phyloP scores from a whole-genome alignment of 2,113 vertebrate species.

The Mobula birostris region DNA sequence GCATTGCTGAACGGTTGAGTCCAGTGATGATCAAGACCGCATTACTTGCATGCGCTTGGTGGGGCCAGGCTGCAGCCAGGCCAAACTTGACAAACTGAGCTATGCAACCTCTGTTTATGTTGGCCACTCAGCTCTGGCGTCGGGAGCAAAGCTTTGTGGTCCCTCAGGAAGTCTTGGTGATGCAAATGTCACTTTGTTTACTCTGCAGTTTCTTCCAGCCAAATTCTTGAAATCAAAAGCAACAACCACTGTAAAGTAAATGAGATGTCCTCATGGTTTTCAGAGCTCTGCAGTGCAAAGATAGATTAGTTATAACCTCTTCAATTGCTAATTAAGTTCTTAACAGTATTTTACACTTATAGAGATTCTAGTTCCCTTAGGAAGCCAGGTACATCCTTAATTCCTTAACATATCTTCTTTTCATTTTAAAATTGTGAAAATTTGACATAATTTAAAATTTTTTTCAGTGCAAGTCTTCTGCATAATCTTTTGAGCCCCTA shows the following conservation, averaged over 20 bases:
- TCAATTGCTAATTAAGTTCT: conserved; percentile 23
- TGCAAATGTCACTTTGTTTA: conserved; percentile 26
- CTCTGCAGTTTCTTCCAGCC: conserved; percentile 10
- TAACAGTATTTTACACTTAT: not conserved
- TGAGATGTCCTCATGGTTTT: not conserved
- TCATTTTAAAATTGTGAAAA: conserved; percentile 1
- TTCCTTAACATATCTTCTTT: not conserved
- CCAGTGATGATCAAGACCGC: not conserved
- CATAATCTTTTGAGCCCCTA: not conserved
- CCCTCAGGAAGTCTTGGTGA: not conserved
- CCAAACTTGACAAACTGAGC: conserved; percentile 14
- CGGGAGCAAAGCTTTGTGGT: not conserved
- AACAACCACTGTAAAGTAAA: conserved; percentile 18
- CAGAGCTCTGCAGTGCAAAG: not conserved
- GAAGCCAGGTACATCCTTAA: not conserved
- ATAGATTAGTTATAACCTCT: conserved; percentile 12
- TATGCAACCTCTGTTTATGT: not conserved
- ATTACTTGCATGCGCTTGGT: not conserved
- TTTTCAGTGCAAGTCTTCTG: not conserved
- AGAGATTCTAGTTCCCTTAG: not conserved
- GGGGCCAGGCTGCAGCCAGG: not conserved
- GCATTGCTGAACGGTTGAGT: not conserved
- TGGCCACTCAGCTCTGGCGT: not conserved
- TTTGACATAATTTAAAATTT: not conserved
- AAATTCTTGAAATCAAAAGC: conserved; percentile 17